Evolutionary conservation across 2,113 vertebrate genomes (phyloP).

Genomic region (Choloepus hoffmanni): DNA sequence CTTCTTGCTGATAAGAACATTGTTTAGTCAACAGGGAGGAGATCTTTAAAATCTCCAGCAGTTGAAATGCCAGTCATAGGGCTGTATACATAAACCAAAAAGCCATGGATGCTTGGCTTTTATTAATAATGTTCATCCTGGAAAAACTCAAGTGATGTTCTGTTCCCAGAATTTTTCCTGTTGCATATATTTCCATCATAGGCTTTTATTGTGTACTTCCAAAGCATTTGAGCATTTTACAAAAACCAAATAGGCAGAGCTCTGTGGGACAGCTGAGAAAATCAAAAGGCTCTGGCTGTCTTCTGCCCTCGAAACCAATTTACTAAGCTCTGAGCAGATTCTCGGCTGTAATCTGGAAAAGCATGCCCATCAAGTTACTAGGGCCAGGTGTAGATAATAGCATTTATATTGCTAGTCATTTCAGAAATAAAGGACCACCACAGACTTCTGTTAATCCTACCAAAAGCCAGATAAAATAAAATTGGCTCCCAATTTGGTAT

Average conservation of each 20-base stretch:
- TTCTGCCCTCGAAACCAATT: constrained; percentile 2
- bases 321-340: not conserved
- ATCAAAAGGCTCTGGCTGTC: constrained; percentile 41
- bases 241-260: constrained; percentile 39
- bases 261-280: constrained; percentile 58
- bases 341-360: not conserved
- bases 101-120: not conserved
- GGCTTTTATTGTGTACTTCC: constrained; percentile 7
- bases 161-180: not conserved
- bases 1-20: not conserved
- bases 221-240: constrained; percentile 41
- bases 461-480: constrained; percentile 34
- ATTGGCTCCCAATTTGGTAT: constrained; percentile 52
- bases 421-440: not conserved
- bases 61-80: not conserved
- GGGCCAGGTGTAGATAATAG: constrained; percentile 21
- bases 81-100: not conserved
- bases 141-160: not conserved
- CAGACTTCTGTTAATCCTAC: constrained; percentile 40
- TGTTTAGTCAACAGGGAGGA: not conserved
- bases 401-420: not conserved
- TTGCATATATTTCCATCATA: constrained; percentile 19
- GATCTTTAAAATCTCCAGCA: not conserved
- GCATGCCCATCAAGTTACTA: not conserved
- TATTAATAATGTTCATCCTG: not conserved